Base-by-base conservation (phyloP, 2,113 vertebrate genomes). In the Dolichallabes microphthalmus region DNA sequence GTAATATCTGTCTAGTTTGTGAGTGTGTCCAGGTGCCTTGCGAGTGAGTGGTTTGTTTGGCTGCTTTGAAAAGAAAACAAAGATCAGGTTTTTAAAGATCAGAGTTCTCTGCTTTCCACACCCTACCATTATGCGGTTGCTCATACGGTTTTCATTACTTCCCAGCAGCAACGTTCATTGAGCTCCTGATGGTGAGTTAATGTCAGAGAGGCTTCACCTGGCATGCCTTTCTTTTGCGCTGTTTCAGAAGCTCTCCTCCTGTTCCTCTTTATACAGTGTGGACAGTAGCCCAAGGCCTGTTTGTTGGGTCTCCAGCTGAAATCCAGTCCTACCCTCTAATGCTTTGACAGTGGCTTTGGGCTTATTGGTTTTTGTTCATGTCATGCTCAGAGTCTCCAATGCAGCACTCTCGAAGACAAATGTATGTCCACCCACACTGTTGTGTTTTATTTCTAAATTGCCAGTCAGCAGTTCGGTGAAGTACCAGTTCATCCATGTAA, bases 141-240 rank as follows among this genome's bases (percentile, higher is more conserved):
- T 91, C 69, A 83, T 84, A 75, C 27, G 87, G 92, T 92, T 85
- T 92, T 27, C 58, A 83, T 94, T 94, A 90, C 93, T 86, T 83
- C 90, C 93, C 92, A 88, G 55, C 82, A 92, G 93, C 91, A 82
- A 87, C 88, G 80, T 92, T 92, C 93, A 90, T 86, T 61, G 85
- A 86, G 68, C 55, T 85, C 78, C 88, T 90, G 82, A 86, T 82
- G 50, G 30, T 63, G 74, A 78, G 78, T 89, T 82, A 57, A 83
- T 87, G 83, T 89, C 68, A 83, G 58, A 53, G 63, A 78, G 58
- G 71, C 66, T 80, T 85, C 84, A 85, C 77, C 84, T 80, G 84
- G 53, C 55, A 63, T 58, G 30, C 68, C 68, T 86, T 86, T 86
- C 78, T 86, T 71, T 55, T 71, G 84, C 32, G 52, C 76, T 80